A percentile compares a stretch with the other conserved stretches of the same genome.
Evolutionary conservation across 2,113 vertebrate genomes (phyloP).

Genomic region (Lophotis ruficrista): DNA sequence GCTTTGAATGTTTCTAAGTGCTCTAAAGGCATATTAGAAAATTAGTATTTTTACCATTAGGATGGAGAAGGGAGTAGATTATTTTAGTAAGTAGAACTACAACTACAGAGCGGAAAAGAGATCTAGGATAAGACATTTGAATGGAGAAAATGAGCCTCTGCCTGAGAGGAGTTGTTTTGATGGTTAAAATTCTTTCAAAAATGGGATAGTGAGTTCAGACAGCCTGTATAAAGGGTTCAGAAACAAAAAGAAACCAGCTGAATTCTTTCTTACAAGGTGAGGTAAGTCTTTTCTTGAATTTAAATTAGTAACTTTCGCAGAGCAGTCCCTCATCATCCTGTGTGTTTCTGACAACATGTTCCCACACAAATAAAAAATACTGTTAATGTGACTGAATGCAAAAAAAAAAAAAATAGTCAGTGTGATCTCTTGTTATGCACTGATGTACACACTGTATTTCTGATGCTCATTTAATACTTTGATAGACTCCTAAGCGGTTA

Average conservation of each 20-base stretch:
- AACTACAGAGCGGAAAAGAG: background rate
- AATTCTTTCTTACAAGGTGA: background rate
- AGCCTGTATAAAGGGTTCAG: background rate
- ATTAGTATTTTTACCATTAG: background rate
- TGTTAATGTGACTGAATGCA: background rate
- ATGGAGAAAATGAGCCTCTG: background rate
- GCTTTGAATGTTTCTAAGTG: background rate
- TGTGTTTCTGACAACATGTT: background rate
- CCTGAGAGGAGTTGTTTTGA: background rate
- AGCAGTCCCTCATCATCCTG: background rate
- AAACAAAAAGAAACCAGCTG: background rate
- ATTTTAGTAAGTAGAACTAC: background rate
- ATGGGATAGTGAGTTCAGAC: background rate
- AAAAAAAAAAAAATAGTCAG: background rate
- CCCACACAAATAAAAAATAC: background rate
- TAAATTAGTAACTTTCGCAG: background rate
- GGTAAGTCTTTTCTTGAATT: background rate
- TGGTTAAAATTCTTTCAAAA: background rate
- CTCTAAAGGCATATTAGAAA: slow-evolving; percentile 15
- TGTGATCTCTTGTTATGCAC: background rate
- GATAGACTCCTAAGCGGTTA: background rate
- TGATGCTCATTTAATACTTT: background rate
- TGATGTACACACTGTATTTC: background rate
- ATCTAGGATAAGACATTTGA: background rate
- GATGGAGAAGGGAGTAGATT: background rate